These are phyloP conservation scores for Parasteatoda tepidariorum DNA, from an alignment of 1,140 invertebrate genomes.

Conservation along the genomic window DNA sequence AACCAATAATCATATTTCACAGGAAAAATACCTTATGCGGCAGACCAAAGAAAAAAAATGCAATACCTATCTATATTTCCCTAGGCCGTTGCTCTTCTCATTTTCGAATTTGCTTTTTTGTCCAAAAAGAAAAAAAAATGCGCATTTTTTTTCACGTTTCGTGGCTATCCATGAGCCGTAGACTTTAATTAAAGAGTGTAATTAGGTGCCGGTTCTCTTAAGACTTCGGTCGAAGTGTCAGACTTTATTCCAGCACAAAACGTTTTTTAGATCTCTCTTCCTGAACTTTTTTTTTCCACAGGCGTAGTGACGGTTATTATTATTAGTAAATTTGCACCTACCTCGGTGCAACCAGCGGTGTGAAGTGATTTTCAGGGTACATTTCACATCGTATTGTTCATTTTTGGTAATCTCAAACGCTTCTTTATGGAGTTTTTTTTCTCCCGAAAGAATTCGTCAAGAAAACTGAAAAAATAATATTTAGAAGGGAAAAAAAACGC, in stretches of 20 bases:
- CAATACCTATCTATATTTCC: no score
- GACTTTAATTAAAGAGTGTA: slow-evolving; percentile 50
- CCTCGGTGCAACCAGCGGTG: not conserved
- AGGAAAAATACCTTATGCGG: no score
- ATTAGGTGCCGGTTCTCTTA: slow-evolving; percentile 48
- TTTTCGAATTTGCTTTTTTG: no score
- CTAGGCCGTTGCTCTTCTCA: no score
- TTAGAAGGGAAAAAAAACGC: not conserved
- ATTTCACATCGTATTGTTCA: not conserved
- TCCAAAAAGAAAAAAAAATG: slow-evolving; percentile 1
- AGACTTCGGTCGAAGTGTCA: not conserved
- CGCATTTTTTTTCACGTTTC: not conserved
- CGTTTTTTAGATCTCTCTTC: not conserved
- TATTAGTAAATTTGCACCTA: no score
- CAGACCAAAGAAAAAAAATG: no score
- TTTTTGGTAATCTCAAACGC: not conserved
- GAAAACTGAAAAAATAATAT: not conserved
- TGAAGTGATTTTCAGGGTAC: not conserved
- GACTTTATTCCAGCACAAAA: not conserved
- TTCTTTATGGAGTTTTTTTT: not conserved
- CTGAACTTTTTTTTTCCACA: not conserved
- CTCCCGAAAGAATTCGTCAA: not conserved
- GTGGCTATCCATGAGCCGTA: slow-evolving; percentile 29
- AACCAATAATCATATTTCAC: no score
- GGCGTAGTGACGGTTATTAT: no score